Evolutionary conservation across 2,797 vertebrate species (phyloP), one percentile per base, ranked within the genome.

Genomic region (Tympanoctomys barrerae): DNA sequence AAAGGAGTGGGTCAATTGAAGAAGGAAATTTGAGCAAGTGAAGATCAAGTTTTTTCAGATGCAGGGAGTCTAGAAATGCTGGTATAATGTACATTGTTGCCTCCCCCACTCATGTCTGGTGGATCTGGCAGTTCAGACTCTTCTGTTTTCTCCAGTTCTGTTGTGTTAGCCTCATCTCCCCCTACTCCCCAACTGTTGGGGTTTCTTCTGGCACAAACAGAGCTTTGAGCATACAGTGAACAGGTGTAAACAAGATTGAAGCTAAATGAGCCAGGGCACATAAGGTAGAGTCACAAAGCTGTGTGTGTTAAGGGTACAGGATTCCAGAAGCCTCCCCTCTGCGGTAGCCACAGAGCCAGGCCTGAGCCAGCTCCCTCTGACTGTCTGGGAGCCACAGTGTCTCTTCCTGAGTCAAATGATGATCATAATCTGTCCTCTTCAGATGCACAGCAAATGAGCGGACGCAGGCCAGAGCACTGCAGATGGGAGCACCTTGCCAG

Each of bases 381-480:
- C 49, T 75, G 46, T 4, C 22, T 5, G 16, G 6, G 89, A 87
- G 21, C 49, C 54, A 39, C 52, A 49, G 54, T 91, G 62, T 91
- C 49, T 90, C 54, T 49, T 77, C 28, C 8, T 21, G 36, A 66
- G 85, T 70, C 52, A 59, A 33, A 42, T 26, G 46, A 64, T 57
- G 22, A 49, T 14, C 11, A 4, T 33, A 57, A 49, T 24, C 46
- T 52, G 18, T 64, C 75, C 22, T 31, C 31, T 31, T 85, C 31
- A n/a, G 66, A 21, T 24, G 9, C n/a, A 12, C 1, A 36, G 19
- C 57, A 57, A 42, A 13, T 4, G 13, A 10, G 42, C 75, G 8
- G n/a, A 33, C 39, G 36, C 12, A 3, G 0, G 2, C 46, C n/a
- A 59, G 31, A 61, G 14, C 8, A 4, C 13, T 57, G 39, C n/a